phyloP scores from a whole-genome alignment of 2,888 invertebrate species.

The Tanypteryx hageni region DNA sequence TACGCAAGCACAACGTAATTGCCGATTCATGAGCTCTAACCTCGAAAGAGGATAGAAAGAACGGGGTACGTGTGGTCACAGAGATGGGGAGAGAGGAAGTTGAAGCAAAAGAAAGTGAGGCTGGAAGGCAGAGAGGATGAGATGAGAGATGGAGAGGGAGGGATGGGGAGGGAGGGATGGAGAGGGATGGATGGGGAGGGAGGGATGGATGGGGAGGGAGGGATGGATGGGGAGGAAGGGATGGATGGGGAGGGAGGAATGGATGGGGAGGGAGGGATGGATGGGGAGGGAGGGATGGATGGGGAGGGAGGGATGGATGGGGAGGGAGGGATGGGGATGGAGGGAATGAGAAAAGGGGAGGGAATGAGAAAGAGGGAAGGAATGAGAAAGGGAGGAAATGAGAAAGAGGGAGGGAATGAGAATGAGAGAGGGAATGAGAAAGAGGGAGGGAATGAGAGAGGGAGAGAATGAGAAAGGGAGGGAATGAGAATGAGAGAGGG shows the following conservation, averaged over 20 bases:
- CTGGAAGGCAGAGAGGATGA: neutral
- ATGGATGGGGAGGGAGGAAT: neutral
- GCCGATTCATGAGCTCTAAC: conserved; percentile 19
- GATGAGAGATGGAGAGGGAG: neutral
- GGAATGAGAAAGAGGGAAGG: neutral
- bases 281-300: neutral
- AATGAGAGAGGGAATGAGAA: no score
- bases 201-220: neutral
- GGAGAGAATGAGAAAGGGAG: neutral
- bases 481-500: neutral
- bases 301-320: neutral
- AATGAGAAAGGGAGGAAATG: neutral
- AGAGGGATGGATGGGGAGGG: neutral
- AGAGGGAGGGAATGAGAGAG: neutral
- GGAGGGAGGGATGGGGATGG: neutral
- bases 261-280: neutral
- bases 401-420: neutral
- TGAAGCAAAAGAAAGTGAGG: neutral
- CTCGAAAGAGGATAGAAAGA: neutral
- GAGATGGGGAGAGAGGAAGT: neutral
- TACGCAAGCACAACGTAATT: conserved; percentile 19
- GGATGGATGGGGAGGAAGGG: neutral
- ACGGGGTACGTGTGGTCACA: neutral
- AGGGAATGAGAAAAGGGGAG: neutral
- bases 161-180: neutral